Base-by-base conservation (phyloP, 2,113 vertebrate genomes). In the Aptenodytes forsteri region DNA sequence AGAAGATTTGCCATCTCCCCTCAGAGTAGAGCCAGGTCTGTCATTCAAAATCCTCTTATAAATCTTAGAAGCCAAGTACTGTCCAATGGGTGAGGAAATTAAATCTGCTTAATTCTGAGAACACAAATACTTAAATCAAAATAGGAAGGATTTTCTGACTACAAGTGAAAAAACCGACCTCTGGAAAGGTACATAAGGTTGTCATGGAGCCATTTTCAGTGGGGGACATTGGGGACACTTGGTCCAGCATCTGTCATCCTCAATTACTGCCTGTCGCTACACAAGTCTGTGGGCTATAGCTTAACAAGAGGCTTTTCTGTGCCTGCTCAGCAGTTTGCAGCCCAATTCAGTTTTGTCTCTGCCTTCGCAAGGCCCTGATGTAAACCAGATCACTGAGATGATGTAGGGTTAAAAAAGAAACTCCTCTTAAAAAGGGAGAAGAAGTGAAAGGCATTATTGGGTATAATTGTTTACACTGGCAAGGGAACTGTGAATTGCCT, bases 401-500 rank as follows among this genome's bases (percentile, higher is more conserved):
- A 88, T 56, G 40, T 27, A 56, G 36, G 36, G 34, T 79, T 93
- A 83, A 87, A 62, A 89, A 83, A 61, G n/a, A 91, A 79, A 58
- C 30, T 40, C 65, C 11, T 91, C 36, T 91, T 83, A 42, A 87
- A 95, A 83, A 79, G 49, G 81, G 16, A 79, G 47, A 44, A 85
- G 69, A 44, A 65, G 70, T 47, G 75, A 83, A 75, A 93, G 34
- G 36, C 6, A 7, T 91, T 93, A 83, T 85, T 97, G 70, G 66
- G 52, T 95, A 50, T 72, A 87, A 85, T 62, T 85, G 81, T 90
- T 97, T 91, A 72, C 62, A 32, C 34, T 54, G 70, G 49, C 73
- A 91, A 72, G 91, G 93, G 95, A 93, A 61, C 89, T 36, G 73
- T 87, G 92, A 95, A 87, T 95, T 87, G 84, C 94, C 87, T 97